Conservation (phyloP, 2,888 invertebrate species). For the Epinotia ramella region DNA sequence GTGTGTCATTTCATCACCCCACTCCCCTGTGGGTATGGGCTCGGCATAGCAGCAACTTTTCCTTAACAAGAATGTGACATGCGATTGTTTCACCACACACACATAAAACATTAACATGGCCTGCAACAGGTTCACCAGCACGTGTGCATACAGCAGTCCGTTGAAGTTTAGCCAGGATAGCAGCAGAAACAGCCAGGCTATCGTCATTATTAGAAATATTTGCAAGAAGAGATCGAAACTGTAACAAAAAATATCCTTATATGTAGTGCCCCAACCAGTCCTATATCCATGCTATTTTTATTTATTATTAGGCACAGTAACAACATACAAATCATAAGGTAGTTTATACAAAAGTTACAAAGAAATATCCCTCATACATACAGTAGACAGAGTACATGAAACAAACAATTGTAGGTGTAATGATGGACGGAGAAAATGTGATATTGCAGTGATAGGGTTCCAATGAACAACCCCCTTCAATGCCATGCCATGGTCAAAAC, state of each 20-base stretch:
- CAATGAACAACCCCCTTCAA: too few relatives aligned
- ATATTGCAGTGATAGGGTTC: too few relatives aligned
- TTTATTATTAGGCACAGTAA: too few relatives aligned
- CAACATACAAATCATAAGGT: too few relatives aligned
- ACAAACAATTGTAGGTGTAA: too few relatives aligned
- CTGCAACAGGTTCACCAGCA: conserved; percentile 91
- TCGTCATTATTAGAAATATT: conserved; percentile 90
- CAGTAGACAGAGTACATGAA: too few relatives aligned
- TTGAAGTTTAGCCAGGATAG: conserved; percentile 91
- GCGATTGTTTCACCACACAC: conserved; percentile 91
- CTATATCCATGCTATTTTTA: too few relatives aligned
- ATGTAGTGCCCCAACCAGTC: background rate
- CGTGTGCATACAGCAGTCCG: conserved; percentile 89
- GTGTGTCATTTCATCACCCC: conserved; percentile 96
- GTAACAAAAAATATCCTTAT: conserved; percentile 64
- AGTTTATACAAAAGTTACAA: too few relatives aligned
- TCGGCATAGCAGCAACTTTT: conserved; percentile 93
- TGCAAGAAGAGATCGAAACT: conserved; percentile 93
- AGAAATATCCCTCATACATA: too few relatives aligned
- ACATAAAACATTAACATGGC: conserved; percentile 91
- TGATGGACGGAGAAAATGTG: too few relatives aligned
- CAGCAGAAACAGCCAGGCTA: conserved; percentile 91
- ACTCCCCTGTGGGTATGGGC: conserved; percentile 90
- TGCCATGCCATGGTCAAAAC: too few relatives aligned
- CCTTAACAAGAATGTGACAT: conserved; percentile 91